These are phyloP conservation scores for Acanthis flammea DNA, from an alignment of 2,797 vertebrate genomes.

Conservation along the genomic window DNA sequence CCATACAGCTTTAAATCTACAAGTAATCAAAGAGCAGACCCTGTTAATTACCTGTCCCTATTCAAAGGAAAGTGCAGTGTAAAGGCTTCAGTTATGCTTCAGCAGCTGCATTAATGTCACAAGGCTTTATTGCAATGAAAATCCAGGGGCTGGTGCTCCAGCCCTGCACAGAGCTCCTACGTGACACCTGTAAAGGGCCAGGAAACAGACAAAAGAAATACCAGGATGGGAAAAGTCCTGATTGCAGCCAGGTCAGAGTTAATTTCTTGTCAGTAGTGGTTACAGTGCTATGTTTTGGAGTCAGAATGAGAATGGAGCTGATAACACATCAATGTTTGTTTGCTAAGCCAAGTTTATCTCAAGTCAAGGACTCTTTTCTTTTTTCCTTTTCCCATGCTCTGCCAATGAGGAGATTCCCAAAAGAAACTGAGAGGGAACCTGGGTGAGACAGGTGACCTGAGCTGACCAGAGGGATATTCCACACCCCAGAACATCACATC, in stretches of 20 bases:
- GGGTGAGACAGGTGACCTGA: neutral
- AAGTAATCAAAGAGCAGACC: neutral
- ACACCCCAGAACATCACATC: accelerated
- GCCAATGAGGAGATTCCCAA: neutral
- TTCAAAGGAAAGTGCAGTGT: neutral
- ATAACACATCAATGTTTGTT: neutral
- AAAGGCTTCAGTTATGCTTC: neutral
- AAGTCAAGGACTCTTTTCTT: neutral
- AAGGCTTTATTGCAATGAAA: neutral
- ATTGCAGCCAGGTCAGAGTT: neutral
- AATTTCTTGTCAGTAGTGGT: neutral
- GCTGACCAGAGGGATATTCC: neutral
- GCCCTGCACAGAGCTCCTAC: neutral
- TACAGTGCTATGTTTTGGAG: neutral
- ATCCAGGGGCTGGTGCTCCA: neutral
- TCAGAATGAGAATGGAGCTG: neutral
- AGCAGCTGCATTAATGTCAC: neutral
- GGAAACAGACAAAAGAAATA: neutral
- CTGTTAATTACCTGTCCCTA: neutral
- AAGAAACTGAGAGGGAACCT: neutral
- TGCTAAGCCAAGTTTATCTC: neutral
- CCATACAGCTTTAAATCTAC: neutral
- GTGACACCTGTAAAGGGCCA: neutral
- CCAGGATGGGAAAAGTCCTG: neutral
- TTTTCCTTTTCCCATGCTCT: neutral